Base-by-base conservation (phyloP, 2,888 invertebrate genomes). In the Harpalus rubripes region DNA sequence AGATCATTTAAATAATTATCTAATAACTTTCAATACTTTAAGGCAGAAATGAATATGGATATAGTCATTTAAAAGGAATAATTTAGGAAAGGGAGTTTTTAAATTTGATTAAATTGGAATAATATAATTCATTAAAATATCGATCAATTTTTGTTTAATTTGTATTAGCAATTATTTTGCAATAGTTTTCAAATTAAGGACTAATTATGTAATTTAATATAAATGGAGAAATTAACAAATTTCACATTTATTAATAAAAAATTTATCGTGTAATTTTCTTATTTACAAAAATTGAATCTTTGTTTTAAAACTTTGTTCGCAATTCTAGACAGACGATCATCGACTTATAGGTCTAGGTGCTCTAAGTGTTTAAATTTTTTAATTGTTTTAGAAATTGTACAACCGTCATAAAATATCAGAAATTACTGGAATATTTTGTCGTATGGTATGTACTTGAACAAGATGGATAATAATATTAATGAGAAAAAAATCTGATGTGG, bases 11-110 rank as follows among this genome's bases (percentile, higher is more conserved):
- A 74, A 74, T 74, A 74, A 74, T 74, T 74, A 74, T 18, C 72
- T 74, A 74, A 74, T 44, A 44, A 74, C 72, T 74, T 74, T 74
- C 72, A 26, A 18, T 74, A 74, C 44, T 74, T 74, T 74, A 7
- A 18, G 72, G 18, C 5, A 41, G 7, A 10, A 39, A 74, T 65
- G 65, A 65, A 32, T 65, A 65, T 74, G 72, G 72, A 74, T 41
- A 74, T 16, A n/a, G 6, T 26, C 39, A 68, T 15, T 68, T 39
- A 15, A 22, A 18, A 18, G 8, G 61, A 22, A 61, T 61, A 52
- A 52, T 12, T 52, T 52, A 52, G 12, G 10, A 52, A 10, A 52
- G 10, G 10, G 44, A 52, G 10, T 52, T 6, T 52, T 5, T 2
- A 44, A 52, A 12, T 52, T 8, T 32, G 32, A 32, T 8, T 12